A percentile compares a stretch with the other conserved stretches of the same genome.
phyloP scores from a whole-genome alignment of 2,797 vertebrate species.

The Diglossa cyanea region DNA sequence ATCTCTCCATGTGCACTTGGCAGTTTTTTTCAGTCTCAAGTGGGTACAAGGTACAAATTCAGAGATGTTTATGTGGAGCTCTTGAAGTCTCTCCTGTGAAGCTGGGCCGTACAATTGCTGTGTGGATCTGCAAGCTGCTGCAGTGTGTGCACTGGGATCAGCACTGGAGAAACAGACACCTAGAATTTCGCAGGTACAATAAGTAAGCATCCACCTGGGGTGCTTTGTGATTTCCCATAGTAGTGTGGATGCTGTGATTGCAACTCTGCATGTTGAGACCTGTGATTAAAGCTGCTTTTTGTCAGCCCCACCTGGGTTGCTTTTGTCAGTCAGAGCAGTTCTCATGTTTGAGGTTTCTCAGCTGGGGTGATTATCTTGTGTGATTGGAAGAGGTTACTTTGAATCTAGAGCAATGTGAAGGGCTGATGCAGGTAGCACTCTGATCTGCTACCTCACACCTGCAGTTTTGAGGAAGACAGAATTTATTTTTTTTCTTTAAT shows the following conservation, averaged over 20 bases:
- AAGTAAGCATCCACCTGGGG: neutral
- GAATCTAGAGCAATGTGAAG: neutral
- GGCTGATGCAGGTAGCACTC: neutral
- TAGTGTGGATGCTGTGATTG: neutral
- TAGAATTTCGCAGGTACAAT: neutral
- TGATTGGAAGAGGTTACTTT: neutral
- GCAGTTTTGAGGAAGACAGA: neutral
- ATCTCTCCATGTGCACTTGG: neutral
- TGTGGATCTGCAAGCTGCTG: neutral
- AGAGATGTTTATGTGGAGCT: neutral
- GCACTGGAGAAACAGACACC: neutral
- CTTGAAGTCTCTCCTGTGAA: neutral
- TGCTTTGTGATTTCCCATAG: neutral
- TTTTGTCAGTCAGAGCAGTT: neutral
- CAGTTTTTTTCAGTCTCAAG: neutral
- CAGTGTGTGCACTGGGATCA: fast-evolving
- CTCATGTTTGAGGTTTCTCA: neutral
- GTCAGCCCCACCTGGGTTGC: neutral
- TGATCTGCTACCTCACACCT: neutral
- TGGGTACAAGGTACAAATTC: neutral
- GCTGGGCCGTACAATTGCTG: neutral
- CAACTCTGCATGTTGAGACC: neutral
- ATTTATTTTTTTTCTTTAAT: neutral
- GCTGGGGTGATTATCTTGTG: neutral
- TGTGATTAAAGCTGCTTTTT: neutral